These are phyloP conservation scores for Drosophila azteca DNA, from an alignment of 1,140 invertebrate species.

Conservation along the genomic window DNA sequence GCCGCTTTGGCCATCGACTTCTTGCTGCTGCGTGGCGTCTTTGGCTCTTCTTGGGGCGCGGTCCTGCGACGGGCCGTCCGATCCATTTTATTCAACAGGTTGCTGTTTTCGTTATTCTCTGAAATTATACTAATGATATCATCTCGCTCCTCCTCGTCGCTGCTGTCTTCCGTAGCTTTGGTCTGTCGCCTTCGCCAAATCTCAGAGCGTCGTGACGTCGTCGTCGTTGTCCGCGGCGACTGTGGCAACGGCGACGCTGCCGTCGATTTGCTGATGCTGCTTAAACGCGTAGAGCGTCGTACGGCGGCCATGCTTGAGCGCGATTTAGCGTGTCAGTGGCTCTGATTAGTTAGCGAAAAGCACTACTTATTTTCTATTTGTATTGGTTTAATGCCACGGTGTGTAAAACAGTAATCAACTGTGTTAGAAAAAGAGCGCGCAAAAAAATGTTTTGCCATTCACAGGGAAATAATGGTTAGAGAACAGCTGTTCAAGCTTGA, in stretches of 20 bases:
- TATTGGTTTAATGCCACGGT: slow-evolving; percentile 8
- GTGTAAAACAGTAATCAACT: not conserved
- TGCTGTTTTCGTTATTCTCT: slow-evolving; percentile 78
- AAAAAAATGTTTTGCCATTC: slow-evolving; percentile 33
- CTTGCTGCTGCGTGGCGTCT: slow-evolving; percentile 72
- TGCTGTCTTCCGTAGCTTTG: slow-evolving; percentile 39
- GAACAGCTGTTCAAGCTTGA: slow-evolving; percentile 43
- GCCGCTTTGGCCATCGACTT: slow-evolving; percentile 2
- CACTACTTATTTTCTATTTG: slow-evolving; percentile 23
- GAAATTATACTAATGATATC: slow-evolving; percentile 56
- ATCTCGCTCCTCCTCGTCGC: slow-evolving; percentile 63
- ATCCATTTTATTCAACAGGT: slow-evolving; percentile 78
- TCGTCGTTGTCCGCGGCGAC: slow-evolving; percentile 34
- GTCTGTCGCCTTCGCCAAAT: slow-evolving; percentile 69
- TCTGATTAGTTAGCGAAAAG: not conserved
- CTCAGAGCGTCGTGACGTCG: slow-evolving; percentile 62
- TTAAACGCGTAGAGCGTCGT: slow-evolving; percentile 75
- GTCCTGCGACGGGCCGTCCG: slow-evolving; percentile 34
- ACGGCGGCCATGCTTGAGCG: slow-evolving; percentile 59
- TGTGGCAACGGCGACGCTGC: slow-evolving; percentile 40
- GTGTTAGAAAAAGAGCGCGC: slow-evolving; percentile 30
- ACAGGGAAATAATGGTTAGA: slow-evolving; percentile 6
- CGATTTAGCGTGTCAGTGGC: not conserved
- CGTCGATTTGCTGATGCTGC: slow-evolving; percentile 64
- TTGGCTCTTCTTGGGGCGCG: slow-evolving; percentile 37